Conservation (phyloP, 2,797 vertebrate genomes). For the Girardinus metallicus region DNA sequence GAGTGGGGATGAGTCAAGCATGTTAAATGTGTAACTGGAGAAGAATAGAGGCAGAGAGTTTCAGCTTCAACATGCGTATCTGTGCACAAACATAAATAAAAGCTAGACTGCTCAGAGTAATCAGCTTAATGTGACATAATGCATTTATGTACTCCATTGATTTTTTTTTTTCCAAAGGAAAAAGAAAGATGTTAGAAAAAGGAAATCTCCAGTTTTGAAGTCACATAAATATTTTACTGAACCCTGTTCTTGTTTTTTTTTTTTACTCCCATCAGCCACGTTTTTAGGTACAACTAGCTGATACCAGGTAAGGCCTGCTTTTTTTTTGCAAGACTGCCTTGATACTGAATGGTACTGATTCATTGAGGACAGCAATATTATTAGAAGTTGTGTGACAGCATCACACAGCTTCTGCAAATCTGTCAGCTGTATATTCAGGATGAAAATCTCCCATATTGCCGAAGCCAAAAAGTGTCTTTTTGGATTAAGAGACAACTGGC, state of each 20-base stretch:
- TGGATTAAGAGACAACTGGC: background rate
- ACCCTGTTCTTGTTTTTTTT: background rate
- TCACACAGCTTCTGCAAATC: background rate
- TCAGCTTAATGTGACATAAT: constrained; percentile 59
- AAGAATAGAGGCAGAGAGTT: constrained; percentile 13
- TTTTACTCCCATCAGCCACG: background rate
- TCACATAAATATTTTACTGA: background rate
- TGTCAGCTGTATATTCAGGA: background rate
- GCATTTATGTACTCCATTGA: constrained; percentile 36
- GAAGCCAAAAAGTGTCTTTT: background rate
- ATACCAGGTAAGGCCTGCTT: background rate
- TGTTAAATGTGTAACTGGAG: background rate
- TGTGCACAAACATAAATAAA: constrained; percentile 14
- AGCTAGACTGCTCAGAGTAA: constrained; percentile 51
- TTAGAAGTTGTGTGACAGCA: background rate
- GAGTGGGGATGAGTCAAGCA: constrained; percentile 14
- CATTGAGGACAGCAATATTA: background rate
- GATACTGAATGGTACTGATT: background rate
- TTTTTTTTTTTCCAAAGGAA: constrained; percentile 9
- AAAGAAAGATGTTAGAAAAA: background rate
- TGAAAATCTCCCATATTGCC: background rate
- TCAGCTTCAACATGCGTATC: constrained; percentile 33
- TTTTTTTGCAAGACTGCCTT: background rate
- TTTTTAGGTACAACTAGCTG: background rate
- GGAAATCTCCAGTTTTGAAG: background rate